phyloP scores from a whole-genome alignment of 2,113 vertebrate species.

The Pomatorhinus ruficollis region DNA sequence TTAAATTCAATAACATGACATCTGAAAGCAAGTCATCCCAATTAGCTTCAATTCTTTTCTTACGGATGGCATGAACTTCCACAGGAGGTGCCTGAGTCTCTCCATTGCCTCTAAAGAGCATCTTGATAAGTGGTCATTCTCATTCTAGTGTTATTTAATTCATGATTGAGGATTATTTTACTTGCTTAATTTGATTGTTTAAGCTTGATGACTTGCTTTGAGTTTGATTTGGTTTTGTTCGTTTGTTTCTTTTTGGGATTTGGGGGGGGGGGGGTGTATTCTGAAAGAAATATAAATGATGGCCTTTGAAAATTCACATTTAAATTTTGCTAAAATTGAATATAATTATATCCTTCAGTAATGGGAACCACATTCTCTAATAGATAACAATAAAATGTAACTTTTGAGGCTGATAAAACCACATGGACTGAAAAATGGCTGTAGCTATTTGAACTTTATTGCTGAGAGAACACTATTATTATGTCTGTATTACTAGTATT shows the following conservation, averaged over 20 bases:
- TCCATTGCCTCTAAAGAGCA: not conserved
- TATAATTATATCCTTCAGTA: conserved; percentile 20
- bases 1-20: not conserved
- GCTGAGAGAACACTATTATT: not conserved
- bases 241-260: not conserved
- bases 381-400: conserved; percentile 6
- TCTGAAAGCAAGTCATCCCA: not conserved
- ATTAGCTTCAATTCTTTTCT: not conserved
- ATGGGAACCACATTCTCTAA: conserved; percentile 27
- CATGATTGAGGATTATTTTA: not conserved
- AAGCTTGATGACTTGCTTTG: not conserved
- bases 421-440: conserved; percentile 7
- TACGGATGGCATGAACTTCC: not conserved
- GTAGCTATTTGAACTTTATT: conserved; percentile 34
- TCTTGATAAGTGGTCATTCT: not conserved
- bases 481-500: not conserved
- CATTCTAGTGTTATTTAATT: not conserved
- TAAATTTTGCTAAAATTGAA: conserved; percentile 47
- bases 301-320: not conserved
- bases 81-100: not conserved
- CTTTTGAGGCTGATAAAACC: conserved; percentile 18
- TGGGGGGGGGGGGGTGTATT: not conserved
- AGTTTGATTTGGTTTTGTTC: not conserved
- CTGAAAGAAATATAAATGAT: not conserved
- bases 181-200: not conserved